These are phyloP conservation scores for Reticulitermes speratus DNA, from an alignment of 1,140 invertebrate species.

Conservation along the genomic window DNA sequence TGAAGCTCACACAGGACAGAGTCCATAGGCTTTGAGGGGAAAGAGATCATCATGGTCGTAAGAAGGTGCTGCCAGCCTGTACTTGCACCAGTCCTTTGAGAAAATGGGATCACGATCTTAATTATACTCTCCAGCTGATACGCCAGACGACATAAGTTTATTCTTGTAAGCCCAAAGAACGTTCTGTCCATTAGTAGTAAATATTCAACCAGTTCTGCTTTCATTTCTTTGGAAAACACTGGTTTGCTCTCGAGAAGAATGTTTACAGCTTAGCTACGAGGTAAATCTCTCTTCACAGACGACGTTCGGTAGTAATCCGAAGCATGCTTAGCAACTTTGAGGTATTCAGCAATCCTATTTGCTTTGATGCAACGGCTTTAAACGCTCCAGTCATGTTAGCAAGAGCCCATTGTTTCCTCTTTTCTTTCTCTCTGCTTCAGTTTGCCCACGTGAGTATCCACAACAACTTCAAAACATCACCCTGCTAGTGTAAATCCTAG, in stretches of 20 bases:
- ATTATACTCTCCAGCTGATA: neutral
- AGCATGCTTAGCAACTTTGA: too few species aligned
- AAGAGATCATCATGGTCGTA: too few species aligned
- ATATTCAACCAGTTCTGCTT: neutral
- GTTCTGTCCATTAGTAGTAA: neutral
- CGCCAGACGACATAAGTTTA: neutral
- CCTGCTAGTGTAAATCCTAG: too few species aligned
- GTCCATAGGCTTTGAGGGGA: too few species aligned
- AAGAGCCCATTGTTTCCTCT: neutral
- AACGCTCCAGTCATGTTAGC: neutral
- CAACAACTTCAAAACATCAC: too few species aligned
- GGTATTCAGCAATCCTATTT: neutral
- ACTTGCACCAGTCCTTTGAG: too few species aligned
- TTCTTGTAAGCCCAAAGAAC: neutral
- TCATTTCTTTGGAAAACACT: neutral
- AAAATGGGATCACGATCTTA: neutral
- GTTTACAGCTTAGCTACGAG: neutral
- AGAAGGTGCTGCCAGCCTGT: too few species aligned
- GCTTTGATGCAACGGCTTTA: neutral
- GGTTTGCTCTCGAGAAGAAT: conserved; percentile 4
- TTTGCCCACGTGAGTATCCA: too few species aligned
- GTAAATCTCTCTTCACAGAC: neutral
- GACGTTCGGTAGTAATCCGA: neutral
- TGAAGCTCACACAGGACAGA: too few species aligned
- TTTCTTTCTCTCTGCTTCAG: too few species aligned